These are phyloP conservation scores for Etheostoma spectabile DNA, from an alignment of 2,113 vertebrate genomes.

Conservation along the genomic window DNA sequence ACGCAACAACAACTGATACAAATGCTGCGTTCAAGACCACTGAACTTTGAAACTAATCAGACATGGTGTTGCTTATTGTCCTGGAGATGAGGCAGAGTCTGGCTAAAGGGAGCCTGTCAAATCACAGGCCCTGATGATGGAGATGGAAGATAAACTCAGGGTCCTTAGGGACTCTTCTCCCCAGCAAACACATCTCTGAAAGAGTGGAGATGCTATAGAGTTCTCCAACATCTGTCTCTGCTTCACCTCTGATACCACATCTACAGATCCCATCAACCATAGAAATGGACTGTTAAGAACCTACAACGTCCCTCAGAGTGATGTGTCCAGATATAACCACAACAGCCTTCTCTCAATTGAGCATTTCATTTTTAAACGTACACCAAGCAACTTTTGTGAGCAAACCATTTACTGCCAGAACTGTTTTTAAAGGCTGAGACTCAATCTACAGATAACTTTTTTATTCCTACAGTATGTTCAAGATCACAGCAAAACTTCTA, in stretches of 20 bases:
- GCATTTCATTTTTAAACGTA: slow-evolving; percentile 67
- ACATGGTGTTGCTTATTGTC: slow-evolving; percentile 88
- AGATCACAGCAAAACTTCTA: slow-evolving; percentile 37
- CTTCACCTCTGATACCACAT: slow-evolving; percentile 63
- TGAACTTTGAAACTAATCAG: slow-evolving; percentile 90
- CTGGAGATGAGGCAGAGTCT: slow-evolving; percentile 81
- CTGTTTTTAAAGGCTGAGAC: slow-evolving; percentile 58
- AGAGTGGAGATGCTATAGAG: slow-evolving; percentile 80
- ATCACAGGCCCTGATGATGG: slow-evolving; percentile 84
- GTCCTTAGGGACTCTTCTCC: slow-evolving; percentile 80
- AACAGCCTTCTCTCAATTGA: slow-evolving; percentile 64
- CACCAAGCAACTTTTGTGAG: slow-evolving; percentile 57
- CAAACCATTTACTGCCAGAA: slow-evolving; percentile 50
- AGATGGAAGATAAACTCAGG: slow-evolving; percentile 86
- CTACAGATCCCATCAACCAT: slow-evolving; percentile 80
- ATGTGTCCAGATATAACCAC: slow-evolving; percentile 66
- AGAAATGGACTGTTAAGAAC: slow-evolving; percentile 78
- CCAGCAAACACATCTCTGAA: slow-evolving; percentile 77
- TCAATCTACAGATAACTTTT: slow-evolving; percentile 51
- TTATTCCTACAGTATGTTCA: slow-evolving; percentile 5
- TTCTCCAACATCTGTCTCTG: slow-evolving; percentile 82
- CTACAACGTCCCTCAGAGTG: slow-evolving; percentile 58
- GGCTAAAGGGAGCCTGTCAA: slow-evolving; percentile 85
- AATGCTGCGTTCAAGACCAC: slow-evolving; percentile 85
- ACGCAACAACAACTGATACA: slow-evolving; percentile 80